These are phyloP conservation scores for Aphrophora alni DNA, from an alignment of 2,888 invertebrate species.

Conservation along the genomic window DNA sequence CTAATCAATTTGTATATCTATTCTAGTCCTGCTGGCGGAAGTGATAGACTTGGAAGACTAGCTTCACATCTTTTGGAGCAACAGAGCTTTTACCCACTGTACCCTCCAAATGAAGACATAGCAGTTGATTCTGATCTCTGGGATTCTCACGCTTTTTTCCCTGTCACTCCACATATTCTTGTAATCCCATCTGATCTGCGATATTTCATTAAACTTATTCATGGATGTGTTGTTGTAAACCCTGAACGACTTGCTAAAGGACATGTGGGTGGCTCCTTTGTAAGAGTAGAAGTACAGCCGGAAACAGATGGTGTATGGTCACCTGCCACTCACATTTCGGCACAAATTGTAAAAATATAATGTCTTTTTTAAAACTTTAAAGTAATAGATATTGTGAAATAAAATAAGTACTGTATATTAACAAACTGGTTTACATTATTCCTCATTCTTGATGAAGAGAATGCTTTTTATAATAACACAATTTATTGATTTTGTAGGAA, in stretches of 20 bases:
- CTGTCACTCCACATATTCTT: constrained; percentile 79
- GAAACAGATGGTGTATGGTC: constrained; percentile 55
- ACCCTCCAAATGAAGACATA: constrained; percentile 72
- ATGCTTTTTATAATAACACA: no score
- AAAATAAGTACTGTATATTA: no score
- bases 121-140: constrained; percentile 75
- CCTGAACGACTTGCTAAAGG: constrained; percentile 84
- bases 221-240: constrained; percentile 80
- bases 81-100: constrained; percentile 81
- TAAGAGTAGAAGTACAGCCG: constrained; percentile 66
- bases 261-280: constrained; percentile 77
- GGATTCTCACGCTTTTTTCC: constrained; percentile 73
- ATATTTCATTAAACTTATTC: constrained; percentile 75
- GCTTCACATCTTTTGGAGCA: constrained; percentile 78
- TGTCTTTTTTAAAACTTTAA: not conserved
- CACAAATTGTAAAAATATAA: constrained; percentile 62
- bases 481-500: no score
- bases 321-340: constrained; percentile 57
- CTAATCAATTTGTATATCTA: not conserved
- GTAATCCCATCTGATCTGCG: constrained; percentile 83
- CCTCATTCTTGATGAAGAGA: no score
- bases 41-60: constrained; percentile 77
- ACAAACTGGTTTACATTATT: no score
- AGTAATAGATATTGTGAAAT: not conserved
- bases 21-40: constrained; percentile 53